Base-by-base conservation (phyloP, 1,140 invertebrate species). In the Oncopeltus fasciatus region DNA sequence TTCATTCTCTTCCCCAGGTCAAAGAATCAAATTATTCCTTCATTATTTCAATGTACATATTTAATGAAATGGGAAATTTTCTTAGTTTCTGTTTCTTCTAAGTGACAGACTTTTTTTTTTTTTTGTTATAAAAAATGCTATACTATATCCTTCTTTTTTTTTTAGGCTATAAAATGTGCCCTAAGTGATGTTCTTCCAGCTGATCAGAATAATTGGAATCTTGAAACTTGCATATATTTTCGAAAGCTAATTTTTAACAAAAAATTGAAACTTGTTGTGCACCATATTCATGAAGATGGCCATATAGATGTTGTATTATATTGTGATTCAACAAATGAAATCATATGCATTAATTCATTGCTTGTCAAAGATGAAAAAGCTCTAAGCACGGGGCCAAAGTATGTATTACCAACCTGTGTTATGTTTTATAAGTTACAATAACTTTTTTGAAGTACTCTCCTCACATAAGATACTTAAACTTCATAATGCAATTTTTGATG, bases 111-210 rank as follows among this genome's bases (percentile, higher is more conserved):
- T n/a, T n/a, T n/a, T n/a, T n/a, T n/a, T n/a, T n/a, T n/a, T n/a
- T n/a, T n/a, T n/a, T n/a, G n/a, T n/a, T n/a, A n/a, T n/a, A n/a
- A n/a, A n/a, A n/a, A n/a, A n/a, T n/a, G n/a, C n/a, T n/a, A n/a
- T n/a, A n/a, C n/a, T n/a, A 14, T 59, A 56, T 49, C n/a, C 46
- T 26, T 61, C 38, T 59, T 44, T 38, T 65, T 44, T 38, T 65
- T 64, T 29, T 31, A 77, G 75, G 74, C 74, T 2, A 71, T 75
- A 21, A 71, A 67, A 60, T 62, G 76, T 27, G 60, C 67, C 0
- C 57, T 77, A 5, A 68, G 53, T 62, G 70, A 74, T 20, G 59
- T 76, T 1, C 57, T 29, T 27, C 46, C 65, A 16, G 27, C 64
- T 0, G 47, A 68, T 4, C 33, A 62, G 0, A 27, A 66, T 53